Evolutionary conservation across 1,140 invertebrate genomes (phyloP).

Genomic region (Caenorhabditis brenneri): DNA sequence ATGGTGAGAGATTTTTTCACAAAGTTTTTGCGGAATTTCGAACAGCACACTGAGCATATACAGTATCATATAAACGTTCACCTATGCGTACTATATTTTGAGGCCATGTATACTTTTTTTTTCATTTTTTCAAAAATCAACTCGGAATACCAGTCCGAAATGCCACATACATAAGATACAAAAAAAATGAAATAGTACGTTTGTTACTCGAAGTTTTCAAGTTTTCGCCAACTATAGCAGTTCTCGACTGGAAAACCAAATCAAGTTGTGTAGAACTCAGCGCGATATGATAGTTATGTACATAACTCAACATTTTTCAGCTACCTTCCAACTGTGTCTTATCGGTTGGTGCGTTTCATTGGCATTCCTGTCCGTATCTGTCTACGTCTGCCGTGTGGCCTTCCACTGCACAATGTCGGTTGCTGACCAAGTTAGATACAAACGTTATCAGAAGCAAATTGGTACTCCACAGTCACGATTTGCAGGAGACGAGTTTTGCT

Average conservation of each 20-base stretch:
- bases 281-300: no score
- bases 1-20: background rate
- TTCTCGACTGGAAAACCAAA: no score
- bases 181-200: no score
- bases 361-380: background rate
- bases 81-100: no score
- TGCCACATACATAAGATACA: no score
- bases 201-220: no score
- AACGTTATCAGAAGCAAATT: constrained; percentile 4
- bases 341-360: background rate
- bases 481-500: background rate
- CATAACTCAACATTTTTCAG: no score
- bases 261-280: no score
- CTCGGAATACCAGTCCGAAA: no score
- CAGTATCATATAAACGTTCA: background rate
- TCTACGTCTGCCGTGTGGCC: background rate
- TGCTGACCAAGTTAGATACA: constrained; percentile 14
- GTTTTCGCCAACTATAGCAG: no score
- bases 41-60: background rate
- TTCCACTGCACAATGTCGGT: background rate
- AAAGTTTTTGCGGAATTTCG: background rate
- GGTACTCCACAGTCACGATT: background rate
- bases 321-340: constrained; percentile 22
- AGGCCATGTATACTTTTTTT: no score
- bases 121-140: no score